A percentile compares a stretch with the other conserved stretches of the same genome.
Evolutionary conservation across 2,113 vertebrate genomes (phyloP).

Genomic region (Zootoca vivipara): DNA sequence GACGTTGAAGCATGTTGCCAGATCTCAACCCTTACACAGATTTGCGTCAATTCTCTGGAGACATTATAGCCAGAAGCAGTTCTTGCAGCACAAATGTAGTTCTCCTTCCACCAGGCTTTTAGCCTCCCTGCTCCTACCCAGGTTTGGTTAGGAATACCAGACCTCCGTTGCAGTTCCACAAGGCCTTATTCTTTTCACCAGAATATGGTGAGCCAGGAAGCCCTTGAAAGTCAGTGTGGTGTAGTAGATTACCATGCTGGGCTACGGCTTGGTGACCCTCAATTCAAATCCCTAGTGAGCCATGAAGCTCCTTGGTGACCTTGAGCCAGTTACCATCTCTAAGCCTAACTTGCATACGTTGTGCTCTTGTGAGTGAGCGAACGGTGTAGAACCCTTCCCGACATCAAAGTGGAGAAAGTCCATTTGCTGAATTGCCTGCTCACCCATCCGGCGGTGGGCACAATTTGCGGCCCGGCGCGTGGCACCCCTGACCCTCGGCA

Average conservation of each 20-base stretch:
- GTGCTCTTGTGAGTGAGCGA: not conserved
- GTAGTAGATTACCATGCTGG: not conserved
- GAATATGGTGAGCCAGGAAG: not conserved
- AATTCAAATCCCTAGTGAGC: not conserved
- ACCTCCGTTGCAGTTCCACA: not conserved
- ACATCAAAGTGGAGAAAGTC: not conserved
- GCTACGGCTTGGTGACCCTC: not conserved
- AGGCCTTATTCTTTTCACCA: not conserved
- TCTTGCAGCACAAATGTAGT: not conserved
- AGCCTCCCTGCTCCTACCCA: not conserved
- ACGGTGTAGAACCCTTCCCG: not conserved
- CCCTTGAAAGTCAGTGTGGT: not conserved
- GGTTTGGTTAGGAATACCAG: not conserved
- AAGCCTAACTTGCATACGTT: not conserved
- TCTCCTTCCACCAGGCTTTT: too few relatives aligned
- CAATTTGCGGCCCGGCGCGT: too few relatives aligned
- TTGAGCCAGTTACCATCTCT: not conserved
- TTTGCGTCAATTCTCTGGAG: not conserved
- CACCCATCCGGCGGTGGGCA: too few relatives aligned
- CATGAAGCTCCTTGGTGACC: too few relatives aligned
- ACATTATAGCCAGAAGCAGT: not conserved
- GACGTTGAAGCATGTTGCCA: not conserved
- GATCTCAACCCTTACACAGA: too few relatives aligned
- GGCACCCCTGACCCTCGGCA: too few relatives aligned
- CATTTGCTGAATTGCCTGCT: too few relatives aligned